A percentile compares a stretch with the other conserved stretches of the same genome.
Conservation (phyloP, 2,797 vertebrate species). For the Xyrichtys novacula region DNA sequence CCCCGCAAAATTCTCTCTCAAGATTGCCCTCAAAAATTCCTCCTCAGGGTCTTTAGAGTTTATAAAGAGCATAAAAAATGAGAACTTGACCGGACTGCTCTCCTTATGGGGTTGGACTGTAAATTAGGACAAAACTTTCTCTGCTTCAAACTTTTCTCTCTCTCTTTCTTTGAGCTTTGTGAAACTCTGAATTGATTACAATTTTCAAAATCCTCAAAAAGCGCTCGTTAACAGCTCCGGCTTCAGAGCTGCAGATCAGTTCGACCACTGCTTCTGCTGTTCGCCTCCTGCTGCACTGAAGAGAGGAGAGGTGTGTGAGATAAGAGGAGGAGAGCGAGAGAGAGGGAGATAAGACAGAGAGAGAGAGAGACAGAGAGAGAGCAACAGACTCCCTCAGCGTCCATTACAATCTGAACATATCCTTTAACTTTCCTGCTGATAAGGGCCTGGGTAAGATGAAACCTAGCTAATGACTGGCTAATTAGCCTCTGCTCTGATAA, state of each 20-base stretch:
- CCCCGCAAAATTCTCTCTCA: slow-evolving; percentile 60
- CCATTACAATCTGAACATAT: slow-evolving; percentile 60
- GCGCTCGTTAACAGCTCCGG: slow-evolving; percentile 17
- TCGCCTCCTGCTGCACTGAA: slow-evolving; percentile 33
- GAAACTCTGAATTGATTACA: slow-evolving; percentile 52
- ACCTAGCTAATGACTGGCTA: slow-evolving; percentile 72
- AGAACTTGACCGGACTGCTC: slow-evolving; percentile 46
- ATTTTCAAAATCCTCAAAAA: slow-evolving; percentile 60
- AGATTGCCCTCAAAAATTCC: slow-evolving; percentile 60
- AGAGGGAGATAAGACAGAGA: slow-evolving; percentile 51
- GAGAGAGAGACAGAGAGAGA: slow-evolving; percentile 9
- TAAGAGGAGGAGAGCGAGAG: slow-evolving; percentile 41
- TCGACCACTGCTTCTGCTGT: slow-evolving; percentile 24
- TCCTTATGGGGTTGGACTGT: slow-evolving; percentile 40
- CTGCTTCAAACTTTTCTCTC: slow-evolving; percentile 42
- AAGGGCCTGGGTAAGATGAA: slow-evolving; percentile 71
- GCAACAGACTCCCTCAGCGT: slow-evolving; percentile 47
- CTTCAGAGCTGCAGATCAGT: slow-evolving; percentile 15
- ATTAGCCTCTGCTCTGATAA: slow-evolving; percentile 68
- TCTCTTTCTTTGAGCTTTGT: slow-evolving; percentile 33
- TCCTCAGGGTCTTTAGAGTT: slow-evolving; percentile 49
- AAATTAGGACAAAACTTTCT: slow-evolving; percentile 54
- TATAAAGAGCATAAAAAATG: slow-evolving; percentile 70
- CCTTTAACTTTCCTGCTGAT: slow-evolving; percentile 60
- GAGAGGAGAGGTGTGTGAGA: slow-evolving; percentile 51